These are phyloP conservation scores for Myrmecobius fasciatus DNA, from an alignment of 2,113 vertebrate genomes.

Conservation along the genomic window DNA sequence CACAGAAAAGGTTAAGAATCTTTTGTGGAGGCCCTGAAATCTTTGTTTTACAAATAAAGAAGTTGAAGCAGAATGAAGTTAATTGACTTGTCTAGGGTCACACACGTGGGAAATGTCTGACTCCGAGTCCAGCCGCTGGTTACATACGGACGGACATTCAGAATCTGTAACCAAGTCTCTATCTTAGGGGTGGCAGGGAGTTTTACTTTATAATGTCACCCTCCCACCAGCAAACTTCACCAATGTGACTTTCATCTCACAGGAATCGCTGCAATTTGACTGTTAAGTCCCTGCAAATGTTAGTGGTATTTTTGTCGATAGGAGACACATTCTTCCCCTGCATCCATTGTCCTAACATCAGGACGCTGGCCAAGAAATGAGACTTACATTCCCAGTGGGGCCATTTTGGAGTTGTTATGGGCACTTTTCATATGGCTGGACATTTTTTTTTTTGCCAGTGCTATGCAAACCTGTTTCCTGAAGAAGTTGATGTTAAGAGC, in stretches of 20 bases:
- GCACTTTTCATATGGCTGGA: background rate
- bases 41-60: background rate
- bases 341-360: slow-evolving; percentile 23
- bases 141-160: background rate
- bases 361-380: slow-evolving; percentile 43
- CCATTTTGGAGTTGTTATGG: slow-evolving; percentile 30
- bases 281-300: background rate
- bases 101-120: background rate
- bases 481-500: slow-evolving; percentile 18
- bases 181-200: background rate
- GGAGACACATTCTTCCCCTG: slow-evolving; percentile 20
- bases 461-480: slow-evolving; percentile 12
- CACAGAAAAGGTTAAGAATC: background rate
- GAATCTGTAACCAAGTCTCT: background rate
- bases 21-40: background rate
- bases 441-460: background rate
- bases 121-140: background rate
- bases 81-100: background rate
- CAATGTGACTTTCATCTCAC: slow-evolving; percentile 17
- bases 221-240: background rate
- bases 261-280: background rate
- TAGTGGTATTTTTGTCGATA: slow-evolving; percentile 3
- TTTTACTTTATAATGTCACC: background rate
- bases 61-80: background rate
- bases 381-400: background rate